Percentiles rank a stretch among this genome's conserved stretches.
These are phyloP conservation scores for Lindbergichthys nudifrons DNA, from an alignment of 2,797 vertebrate genomes.

Conservation along the genomic window DNA sequence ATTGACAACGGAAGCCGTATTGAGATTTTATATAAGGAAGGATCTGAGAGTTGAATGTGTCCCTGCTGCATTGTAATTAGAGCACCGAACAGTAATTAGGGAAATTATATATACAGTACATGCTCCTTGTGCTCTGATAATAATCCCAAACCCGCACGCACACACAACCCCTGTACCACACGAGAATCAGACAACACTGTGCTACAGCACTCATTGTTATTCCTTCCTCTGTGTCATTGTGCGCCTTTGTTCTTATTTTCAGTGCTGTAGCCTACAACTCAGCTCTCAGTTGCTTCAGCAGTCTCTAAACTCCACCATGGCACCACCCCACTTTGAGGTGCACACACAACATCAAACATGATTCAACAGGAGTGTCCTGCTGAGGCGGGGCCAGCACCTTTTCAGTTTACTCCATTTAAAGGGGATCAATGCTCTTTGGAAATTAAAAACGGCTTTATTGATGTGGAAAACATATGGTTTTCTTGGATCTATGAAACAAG, in stretches of 20 bases:
- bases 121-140: slow-evolving; percentile 59
- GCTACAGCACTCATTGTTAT: slow-evolving; percentile 75
- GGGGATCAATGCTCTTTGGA: slow-evolving; percentile 21
- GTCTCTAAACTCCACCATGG: slow-evolving; percentile 44
- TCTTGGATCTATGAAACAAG: not conserved
- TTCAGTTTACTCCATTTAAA: slow-evolving; percentile 41
- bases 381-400: slow-evolving; percentile 27
- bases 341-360: slow-evolving; percentile 58
- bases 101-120: slow-evolving; percentile 75
- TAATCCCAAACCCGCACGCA: slow-evolving; percentile 48
- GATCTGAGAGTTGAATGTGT: slow-evolving; percentile 66
- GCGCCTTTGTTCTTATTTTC: slow-evolving; percentile 72
- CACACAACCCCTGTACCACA: slow-evolving; percentile 19
- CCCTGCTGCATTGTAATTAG: slow-evolving; percentile 76
- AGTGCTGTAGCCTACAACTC: slow-evolving; percentile 48
- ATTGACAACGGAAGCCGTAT: slow-evolving; percentile 60
- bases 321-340: slow-evolving; percentile 42
- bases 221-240: slow-evolving; percentile 72
- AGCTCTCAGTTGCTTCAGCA: slow-evolving; percentile 40
- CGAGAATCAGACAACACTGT: slow-evolving; percentile 66
- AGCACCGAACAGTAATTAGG: slow-evolving; percentile 73
- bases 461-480: slow-evolving; percentile 9
- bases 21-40: slow-evolving; percentile 50
- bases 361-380: slow-evolving; percentile 46
- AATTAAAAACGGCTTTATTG: slow-evolving; percentile 26